Conservation (phyloP, 1,140 invertebrate species). For the Holcopasites calliopsidis region DNA sequence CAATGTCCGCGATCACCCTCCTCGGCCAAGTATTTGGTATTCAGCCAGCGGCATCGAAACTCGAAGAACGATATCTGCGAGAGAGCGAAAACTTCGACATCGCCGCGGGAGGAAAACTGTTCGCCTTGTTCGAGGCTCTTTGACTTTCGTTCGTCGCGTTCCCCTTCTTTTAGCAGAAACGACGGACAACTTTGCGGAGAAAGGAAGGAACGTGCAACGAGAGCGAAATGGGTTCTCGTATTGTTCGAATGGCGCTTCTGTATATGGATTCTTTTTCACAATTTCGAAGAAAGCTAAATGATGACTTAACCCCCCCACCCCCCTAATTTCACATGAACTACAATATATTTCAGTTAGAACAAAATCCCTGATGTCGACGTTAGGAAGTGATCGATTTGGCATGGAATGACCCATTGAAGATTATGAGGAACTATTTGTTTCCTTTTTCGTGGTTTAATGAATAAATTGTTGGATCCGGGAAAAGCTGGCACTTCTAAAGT, state of each 20-base stretch:
- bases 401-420: too few relatives aligned
- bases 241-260: background rate
- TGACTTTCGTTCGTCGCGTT: background rate
- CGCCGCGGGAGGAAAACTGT: constrained; percentile 45
- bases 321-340: too few relatives aligned
- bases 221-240: background rate
- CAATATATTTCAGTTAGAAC: too few relatives aligned
- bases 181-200: background rate
- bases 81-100: constrained; percentile 65
- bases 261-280: background rate
- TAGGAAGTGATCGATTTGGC: too few relatives aligned
- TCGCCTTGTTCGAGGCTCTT: constrained; percentile 66
- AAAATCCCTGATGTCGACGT: too few relatives aligned
- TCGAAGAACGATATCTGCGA: constrained; percentile 59
- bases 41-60: constrained; percentile 71
- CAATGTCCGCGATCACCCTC: constrained; percentile 35
- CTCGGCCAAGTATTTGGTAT: constrained; percentile 65
- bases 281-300: too few relatives aligned
- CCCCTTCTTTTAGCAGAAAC: background rate
- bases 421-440: too few relatives aligned
- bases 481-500: too few relatives aligned
- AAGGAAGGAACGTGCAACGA: background rate
- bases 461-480: too few relatives aligned
- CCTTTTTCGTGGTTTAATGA: too few relatives aligned
- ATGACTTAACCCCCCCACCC: too few relatives aligned